Base-by-base conservation (phyloP, 2,797 vertebrate species). In the Arrhamphus sclerolepis region DNA sequence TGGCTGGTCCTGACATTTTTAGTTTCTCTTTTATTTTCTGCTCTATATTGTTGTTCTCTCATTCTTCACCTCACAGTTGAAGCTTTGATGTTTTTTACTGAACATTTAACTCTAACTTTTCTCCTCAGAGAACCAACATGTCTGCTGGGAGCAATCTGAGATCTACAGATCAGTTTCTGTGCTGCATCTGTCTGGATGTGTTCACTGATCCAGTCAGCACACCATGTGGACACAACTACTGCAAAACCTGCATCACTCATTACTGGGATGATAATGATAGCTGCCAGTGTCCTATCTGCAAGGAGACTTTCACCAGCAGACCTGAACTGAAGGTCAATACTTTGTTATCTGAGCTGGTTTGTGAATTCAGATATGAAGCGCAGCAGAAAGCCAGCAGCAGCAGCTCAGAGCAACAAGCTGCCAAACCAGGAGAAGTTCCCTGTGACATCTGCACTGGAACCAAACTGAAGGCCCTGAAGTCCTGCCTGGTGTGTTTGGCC, bases 391-490 rank as follows among this genome's bases (percentile, higher is more conserved):
- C 41, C 17, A 42, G 31, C 31, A 34, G 31, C 31, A 34, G 31
- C 31, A 34, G 31, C 31, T 34, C 31, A 34, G 8, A 34, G 31
- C 31, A 34, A 34, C 31, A 34, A 34, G 31, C 31, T 34, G 31
- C 31, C 9, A 10, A 22, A 19, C 22, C 7, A 5, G 52, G 10
- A 28, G 16, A 28, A 11, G 26, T 55, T n/a, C 6, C 6, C 17
- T 55, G 52, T 17, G 39, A 41, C 10, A 16, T 26, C 22, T 54
- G 51, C 31, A 34, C 31, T 34, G 31, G 31, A 34, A 34, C 31
- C 7, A 24, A 41, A 41, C 38, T 40, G 51, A 54, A 55, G 16
- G 51, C 51, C 11, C 38, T 54, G 7, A 42, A 55, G 52, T 42
- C 52, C 39, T 55, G 39, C 39, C 18, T 55, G 39, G 22, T 42